A percentile compares a stretch with the other conserved stretches of the same genome.
Evolutionary conservation across 2,888 invertebrate species (phyloP).

Genomic region (Meteorus cinctellus): DNA sequence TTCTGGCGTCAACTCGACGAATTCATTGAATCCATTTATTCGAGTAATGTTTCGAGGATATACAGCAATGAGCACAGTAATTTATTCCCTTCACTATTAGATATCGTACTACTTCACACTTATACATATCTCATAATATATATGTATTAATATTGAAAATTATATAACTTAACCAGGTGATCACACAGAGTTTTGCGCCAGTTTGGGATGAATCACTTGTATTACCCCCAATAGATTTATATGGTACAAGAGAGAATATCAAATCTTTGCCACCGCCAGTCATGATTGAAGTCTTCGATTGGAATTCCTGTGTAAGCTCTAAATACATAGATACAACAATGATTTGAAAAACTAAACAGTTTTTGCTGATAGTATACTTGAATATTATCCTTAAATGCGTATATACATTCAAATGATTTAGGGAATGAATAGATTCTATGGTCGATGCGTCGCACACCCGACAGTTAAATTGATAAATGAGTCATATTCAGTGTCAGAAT

Average conservation of each 20-base stretch:
- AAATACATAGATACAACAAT: slow-evolving; percentile 27
- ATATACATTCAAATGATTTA: slow-evolving; percentile 28
- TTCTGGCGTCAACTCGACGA: slow-evolving; percentile 75
- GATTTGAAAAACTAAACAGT: too few species aligned
- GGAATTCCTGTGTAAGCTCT: slow-evolving; percentile 72
- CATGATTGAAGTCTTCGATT: slow-evolving; percentile 73
- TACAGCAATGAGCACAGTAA: slow-evolving; percentile 72
- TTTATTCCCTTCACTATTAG: slow-evolving; percentile 39
- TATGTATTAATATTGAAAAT: not conserved
- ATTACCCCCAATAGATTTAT: slow-evolving; percentile 72
- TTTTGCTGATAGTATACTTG: too few species aligned
- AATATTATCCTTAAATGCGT: not conserved
- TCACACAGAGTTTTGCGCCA: slow-evolving; percentile 75
- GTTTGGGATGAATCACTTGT: slow-evolving; percentile 78
- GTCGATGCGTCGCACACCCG: slow-evolving; percentile 72
- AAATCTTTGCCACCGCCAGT: slow-evolving; percentile 72
- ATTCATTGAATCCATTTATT: slow-evolving; percentile 75
- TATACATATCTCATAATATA: not conserved
- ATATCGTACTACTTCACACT: not conserved
- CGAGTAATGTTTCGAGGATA: slow-evolving; percentile 71
- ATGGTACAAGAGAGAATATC: slow-evolving; percentile 71
- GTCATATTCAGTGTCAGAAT: slow-evolving; percentile 65
- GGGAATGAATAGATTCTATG: slow-evolving; percentile 71
- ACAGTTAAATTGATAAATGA: slow-evolving; percentile 71
- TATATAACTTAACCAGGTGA: slow-evolving; percentile 59